Evolutionary conservation across 2,797 vertebrate genomes (phyloP).

Genomic region (Hypotaenidia philippensis): DNA sequence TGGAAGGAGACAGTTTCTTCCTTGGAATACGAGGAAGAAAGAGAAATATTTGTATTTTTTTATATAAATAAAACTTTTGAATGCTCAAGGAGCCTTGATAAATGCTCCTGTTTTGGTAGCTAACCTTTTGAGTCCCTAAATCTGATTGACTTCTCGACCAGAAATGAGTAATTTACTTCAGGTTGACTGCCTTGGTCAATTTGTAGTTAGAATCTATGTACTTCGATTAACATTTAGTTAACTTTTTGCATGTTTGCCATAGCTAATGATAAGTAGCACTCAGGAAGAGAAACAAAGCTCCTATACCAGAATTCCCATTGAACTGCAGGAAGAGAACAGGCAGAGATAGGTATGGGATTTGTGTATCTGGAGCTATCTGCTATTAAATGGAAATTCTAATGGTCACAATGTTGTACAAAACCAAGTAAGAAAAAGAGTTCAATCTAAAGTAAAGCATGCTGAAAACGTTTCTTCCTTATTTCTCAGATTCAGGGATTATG

Average conservation of each 20-base stretch:
- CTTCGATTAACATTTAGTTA: background rate
- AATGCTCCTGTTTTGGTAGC: background rate
- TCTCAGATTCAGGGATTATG: background rate
- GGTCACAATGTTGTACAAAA: background rate
- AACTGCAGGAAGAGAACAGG: background rate
- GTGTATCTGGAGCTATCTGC: background rate
- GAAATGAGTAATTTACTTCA: background rate
- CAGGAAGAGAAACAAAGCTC: background rate
- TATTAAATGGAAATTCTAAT: background rate
- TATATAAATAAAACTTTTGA: background rate
- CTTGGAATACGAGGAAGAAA: background rate
- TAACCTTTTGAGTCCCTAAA: background rate
- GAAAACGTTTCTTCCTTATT: background rate
- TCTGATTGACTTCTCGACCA: background rate
- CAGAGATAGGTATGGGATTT: background rate
- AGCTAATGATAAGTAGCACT: background rate
- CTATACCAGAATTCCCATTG: background rate
- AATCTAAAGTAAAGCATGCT: background rate
- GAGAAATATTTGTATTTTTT: background rate
- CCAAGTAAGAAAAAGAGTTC: background rate
- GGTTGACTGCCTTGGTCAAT: background rate
- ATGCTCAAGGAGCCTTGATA: background rate
- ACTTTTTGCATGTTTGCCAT: background rate
- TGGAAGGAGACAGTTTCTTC: background rate
- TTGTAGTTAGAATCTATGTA: background rate